Evolutionary conservation across 2,888 invertebrate species (phyloP), one percentile per base, ranked within the genome.

Genomic region (Celastrina argiolus): DNA sequence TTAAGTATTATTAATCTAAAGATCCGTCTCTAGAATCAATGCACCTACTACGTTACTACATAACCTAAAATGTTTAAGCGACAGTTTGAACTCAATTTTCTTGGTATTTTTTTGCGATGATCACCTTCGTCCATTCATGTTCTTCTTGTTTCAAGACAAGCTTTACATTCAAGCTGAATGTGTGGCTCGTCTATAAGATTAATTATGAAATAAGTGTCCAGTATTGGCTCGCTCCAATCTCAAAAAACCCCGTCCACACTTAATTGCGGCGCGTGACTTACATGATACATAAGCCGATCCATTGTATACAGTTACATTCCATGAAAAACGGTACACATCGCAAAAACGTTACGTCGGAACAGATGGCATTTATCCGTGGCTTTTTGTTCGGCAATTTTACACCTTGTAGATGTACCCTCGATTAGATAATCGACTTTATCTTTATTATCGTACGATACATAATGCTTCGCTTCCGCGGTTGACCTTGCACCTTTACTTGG

Each of bases 401-500:
- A 61, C 61, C 61, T 36, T 39, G 61, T 61, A 36, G 12, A 4
- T 7, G 2, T 8, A 14, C 31, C 28, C 8, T 28, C 22, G 34
- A 61, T 36, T 16, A 51, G 31, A 59, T 36, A 39, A 10, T 39
- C 8, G 34, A 16, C 59, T 31, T 34, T 59, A 59, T 59, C 31
- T 59, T 34, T 59, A 5, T 39, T 2, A 1, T 0, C 2, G 2
- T 39, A 61, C 4, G 61, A 22, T 61, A 0, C 5, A 61, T 2
- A 61, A 18, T 36, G 10, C 0, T n/a, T 18, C 7, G 39, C 14
- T 10, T 14, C 14, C 12, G 22, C 51, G 18, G 12, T 51, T 61
- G 61, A 36, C 61, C 61, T 68, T 63, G 69, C 71, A 72, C 72
- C 71, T 72, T 71, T 71, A 63, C 16, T 31, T 59, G 31, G 51